Evolutionary conservation across 2,113 vertebrate species (phyloP).

Genomic region (Anguilla japonica): DNA sequence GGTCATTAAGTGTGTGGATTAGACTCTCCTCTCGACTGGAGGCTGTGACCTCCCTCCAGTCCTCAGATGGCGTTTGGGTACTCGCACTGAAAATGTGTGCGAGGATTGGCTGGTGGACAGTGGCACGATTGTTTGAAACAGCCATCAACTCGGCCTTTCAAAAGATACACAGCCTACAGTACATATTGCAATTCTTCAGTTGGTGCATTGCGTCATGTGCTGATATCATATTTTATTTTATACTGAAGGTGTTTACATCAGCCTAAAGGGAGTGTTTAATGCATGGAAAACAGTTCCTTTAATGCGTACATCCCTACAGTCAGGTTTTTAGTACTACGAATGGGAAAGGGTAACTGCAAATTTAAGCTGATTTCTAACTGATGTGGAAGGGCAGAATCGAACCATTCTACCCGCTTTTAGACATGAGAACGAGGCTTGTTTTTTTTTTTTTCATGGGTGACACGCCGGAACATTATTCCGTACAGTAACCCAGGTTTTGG

Average conservation of each 20-base stretch:
- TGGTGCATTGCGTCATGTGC: neutral
- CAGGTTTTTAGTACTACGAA: neutral
- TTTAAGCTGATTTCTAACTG: neutral
- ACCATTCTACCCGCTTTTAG: neutral
- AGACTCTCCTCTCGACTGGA: slow-evolving; percentile 34
- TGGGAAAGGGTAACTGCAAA: neutral
- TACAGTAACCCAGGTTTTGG: slow-evolving; percentile 40
- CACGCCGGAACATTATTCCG: slow-evolving; percentile 18
- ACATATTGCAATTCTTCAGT: neutral
- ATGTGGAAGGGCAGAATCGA: neutral
- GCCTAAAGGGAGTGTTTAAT: neutral
- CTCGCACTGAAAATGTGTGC: slow-evolving; percentile 44
- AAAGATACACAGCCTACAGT: neutral
- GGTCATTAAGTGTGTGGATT: slow-evolving; percentile 26
- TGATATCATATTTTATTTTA: neutral
- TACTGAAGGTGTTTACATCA: neutral
- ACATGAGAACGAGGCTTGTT: neutral
- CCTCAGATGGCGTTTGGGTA: slow-evolving; percentile 46
- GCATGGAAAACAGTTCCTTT: neutral
- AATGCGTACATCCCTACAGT: neutral
- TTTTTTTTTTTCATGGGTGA: neutral
- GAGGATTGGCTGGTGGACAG: neutral
- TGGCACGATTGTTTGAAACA: neutral
- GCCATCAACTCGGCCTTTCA: neutral
- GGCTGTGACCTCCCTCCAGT: slow-evolving; percentile 30